A percentile compares a stretch with the other conserved stretches of the same genome.
Conservation (phyloP, 2,888 invertebrate genomes). For the Platypus cylindrus region DNA sequence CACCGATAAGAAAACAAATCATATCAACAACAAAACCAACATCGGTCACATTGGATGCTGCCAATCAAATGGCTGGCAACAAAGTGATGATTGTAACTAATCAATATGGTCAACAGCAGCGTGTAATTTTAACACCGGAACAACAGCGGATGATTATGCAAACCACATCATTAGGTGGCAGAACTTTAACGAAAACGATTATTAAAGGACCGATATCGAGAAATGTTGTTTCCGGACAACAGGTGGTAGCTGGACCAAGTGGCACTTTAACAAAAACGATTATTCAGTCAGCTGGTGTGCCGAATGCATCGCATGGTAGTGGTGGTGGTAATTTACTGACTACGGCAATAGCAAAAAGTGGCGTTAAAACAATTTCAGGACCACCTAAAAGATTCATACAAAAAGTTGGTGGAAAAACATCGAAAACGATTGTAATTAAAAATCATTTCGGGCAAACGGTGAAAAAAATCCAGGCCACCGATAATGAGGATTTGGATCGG, state of each 20-base stretch:
- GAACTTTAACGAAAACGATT: constrained; percentile 20
- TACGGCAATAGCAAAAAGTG: constrained; percentile 5
- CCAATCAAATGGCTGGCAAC: constrained; percentile 25
- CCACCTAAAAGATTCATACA: constrained; percentile 7
- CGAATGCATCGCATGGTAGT: too few relatives aligned
- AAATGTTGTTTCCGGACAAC: constrained; percentile 9
- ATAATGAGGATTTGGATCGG: constrained; percentile 28
- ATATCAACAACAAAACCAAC: background rate
- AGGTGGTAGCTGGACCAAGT: constrained; percentile 8
- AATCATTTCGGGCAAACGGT: constrained; percentile 33
- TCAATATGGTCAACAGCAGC: constrained; percentile 47
- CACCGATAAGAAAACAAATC: constrained; percentile 6
- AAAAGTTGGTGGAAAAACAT: constrained; percentile 15
- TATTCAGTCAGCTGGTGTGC: background rate
- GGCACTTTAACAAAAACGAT: constrained; percentile 7
- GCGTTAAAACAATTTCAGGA: constrained; percentile 4
- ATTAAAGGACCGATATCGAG: constrained; percentile 21
- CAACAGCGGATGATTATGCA: constrained; percentile 46
- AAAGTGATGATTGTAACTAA: constrained; percentile 54
- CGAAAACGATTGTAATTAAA: constrained; percentile 33
- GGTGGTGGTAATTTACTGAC: constrained; percentile 11
- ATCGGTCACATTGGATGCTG: background rate
- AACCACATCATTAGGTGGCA: too few relatives aligned
- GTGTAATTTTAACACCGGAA: constrained; percentile 46
- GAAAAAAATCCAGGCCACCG: constrained; percentile 20